Conservation (phyloP, 2,888 invertebrate species). For the Bursaphelenchus okinawaensis region DNA sequence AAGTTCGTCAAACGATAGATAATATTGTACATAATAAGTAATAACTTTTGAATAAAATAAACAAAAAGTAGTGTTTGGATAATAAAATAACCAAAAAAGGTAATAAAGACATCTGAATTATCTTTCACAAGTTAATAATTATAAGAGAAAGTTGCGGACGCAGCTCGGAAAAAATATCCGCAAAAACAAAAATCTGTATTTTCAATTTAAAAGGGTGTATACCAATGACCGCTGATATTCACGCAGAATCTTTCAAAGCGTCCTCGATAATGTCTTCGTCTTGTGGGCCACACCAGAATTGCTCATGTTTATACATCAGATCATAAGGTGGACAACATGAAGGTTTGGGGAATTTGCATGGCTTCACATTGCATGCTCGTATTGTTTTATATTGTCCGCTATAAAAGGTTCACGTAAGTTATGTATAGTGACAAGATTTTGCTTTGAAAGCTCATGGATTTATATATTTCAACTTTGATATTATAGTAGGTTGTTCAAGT, state of each 20-base stretch:
- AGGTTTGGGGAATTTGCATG: slow-evolving; percentile 33
- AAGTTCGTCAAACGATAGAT: slow-evolving; percentile 69
- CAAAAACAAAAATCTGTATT: slow-evolving; percentile 6
- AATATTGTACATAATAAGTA: slow-evolving; percentile 59
- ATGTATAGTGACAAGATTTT: neutral
- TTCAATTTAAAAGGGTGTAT: too few species aligned
- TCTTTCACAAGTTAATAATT: too few species aligned
- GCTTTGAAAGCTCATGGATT: too few species aligned
- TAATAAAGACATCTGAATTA: too few species aligned
- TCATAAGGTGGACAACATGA: slow-evolving; percentile 35
- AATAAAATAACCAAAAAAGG: slow-evolving; percentile 59
- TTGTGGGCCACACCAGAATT: slow-evolving; percentile 38
- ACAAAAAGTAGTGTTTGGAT: neutral
- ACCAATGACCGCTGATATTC: too few species aligned
- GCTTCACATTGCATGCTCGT: slow-evolving; percentile 32
- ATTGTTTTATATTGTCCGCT: slow-evolving; percentile 35
- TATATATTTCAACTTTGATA: too few species aligned
- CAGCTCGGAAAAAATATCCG: too few species aligned
- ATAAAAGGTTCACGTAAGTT: slow-evolving; percentile 5
- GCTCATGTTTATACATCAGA: slow-evolving; percentile 31
- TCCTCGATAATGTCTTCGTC: slow-evolving; percentile 13
- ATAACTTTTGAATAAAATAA: neutral
- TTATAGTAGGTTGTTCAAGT: too few species aligned
- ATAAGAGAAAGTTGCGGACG: too few species aligned
- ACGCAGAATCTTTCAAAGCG: slow-evolving; percentile 7